A percentile compares a stretch with the other conserved stretches of the same genome.
These are phyloP conservation scores for Ectemnius lituratus DNA, from an alignment of 2,888 invertebrate genomes.

Conservation along the genomic window DNA sequence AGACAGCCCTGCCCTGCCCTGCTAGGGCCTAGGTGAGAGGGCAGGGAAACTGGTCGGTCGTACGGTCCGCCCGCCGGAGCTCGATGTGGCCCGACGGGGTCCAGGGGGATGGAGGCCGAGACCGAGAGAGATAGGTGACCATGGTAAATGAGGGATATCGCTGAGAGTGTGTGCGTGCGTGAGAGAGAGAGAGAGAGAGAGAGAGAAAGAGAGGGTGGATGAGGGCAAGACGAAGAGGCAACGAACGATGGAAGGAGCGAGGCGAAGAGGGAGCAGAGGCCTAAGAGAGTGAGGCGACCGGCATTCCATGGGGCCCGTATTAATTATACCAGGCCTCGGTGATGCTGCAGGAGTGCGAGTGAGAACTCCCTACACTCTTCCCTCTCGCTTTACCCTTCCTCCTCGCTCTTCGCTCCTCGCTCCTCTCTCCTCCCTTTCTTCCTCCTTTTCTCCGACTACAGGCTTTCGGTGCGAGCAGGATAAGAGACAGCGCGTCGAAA, in stretches of 20 bases:
- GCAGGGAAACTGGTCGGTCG: conserved; percentile 69
- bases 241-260: conserved; percentile 48
- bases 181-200: background rate
- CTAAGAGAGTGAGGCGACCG: conserved; percentile 73
- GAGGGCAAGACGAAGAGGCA: conserved; percentile 37
- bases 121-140: conserved; percentile 32
- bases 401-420: conserved; percentile 16
- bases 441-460: conserved; percentile 26
- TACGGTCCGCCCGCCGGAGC: conserved; percentile 33
- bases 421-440: conserved; percentile 6
- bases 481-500: conserved; percentile 14
- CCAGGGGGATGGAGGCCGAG: conserved; percentile 26
- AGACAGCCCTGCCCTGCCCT: conserved; percentile 13
- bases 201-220: background rate
- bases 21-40: conserved; percentile 60
- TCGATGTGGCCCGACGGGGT: conserved; percentile 32
- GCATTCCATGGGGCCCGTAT: conserved; percentile 77
- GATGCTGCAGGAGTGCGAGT: conserved; percentile 69
- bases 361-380: conserved; percentile 51
- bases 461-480: conserved; percentile 15
- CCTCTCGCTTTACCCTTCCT: conserved; percentile 22
- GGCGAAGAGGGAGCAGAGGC: conserved; percentile 42
- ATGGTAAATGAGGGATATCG: conserved; percentile 6
- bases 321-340: conserved; percentile 75
- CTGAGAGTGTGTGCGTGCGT: background rate